Conservation (phyloP, 2,113 vertebrate genomes). For the Bubo bubo region DNA sequence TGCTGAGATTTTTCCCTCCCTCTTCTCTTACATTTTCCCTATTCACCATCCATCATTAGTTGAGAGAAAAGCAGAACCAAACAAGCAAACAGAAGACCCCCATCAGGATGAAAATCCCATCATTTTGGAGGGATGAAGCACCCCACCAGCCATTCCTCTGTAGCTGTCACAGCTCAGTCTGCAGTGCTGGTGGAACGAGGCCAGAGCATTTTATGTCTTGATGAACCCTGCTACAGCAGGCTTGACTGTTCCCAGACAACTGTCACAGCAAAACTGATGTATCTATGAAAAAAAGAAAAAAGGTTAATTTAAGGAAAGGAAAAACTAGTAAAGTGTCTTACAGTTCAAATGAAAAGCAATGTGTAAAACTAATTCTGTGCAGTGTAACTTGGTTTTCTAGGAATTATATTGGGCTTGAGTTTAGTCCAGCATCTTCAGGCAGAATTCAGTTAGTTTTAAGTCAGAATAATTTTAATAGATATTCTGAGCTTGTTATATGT, state of each 20-base stretch:
- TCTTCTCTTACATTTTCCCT: neutral
- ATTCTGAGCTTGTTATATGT: neutral
- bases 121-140: neutral
- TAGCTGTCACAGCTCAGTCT: constrained; percentile 1
- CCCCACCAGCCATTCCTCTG: neutral
- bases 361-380: neutral
- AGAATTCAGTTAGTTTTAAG: neutral
- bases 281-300: neutral
- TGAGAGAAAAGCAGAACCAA: neutral
- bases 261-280: accelerated
- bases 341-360: neutral
- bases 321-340: neutral
- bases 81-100: neutral
- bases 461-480: neutral
- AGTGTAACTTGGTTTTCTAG: neutral
- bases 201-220: neutral
- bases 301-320: neutral
- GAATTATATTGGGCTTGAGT: neutral
- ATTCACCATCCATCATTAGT: neutral
- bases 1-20: neutral
- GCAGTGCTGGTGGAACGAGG: neutral
- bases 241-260: neutral
- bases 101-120: constrained; percentile 16
- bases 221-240: neutral
- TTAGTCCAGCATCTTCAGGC: neutral